Percentiles rank a stretch among this genome's conserved stretches.
phyloP scores from a whole-genome alignment of 2,113 vertebrate genomes.

The Psilopsiagon aurifrons region DNA sequence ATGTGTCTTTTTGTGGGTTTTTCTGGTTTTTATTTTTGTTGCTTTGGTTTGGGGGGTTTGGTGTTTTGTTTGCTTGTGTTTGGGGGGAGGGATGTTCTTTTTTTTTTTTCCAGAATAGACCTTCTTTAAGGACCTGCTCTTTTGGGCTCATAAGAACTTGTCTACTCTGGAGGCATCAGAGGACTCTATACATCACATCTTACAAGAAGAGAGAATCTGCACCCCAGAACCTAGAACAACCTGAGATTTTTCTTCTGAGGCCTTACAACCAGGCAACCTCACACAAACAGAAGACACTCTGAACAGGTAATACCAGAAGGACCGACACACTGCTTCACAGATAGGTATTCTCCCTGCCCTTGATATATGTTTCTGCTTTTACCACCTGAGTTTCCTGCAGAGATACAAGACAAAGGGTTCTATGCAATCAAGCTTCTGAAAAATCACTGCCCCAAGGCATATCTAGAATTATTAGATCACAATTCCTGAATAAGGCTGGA shows the following conservation, averaged over 20 bases:
- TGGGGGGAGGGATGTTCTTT: too few relatives aligned
- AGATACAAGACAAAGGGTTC: not conserved
- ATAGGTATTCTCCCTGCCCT: not conserved
- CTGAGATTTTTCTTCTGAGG: not conserved
- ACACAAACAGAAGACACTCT: not conserved
- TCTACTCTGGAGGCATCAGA: not conserved
- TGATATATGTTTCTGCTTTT: not conserved
- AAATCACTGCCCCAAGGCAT: not conserved
- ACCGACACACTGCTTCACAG: not conserved
- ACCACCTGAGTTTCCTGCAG: not conserved
- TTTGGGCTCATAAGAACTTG: not conserved
- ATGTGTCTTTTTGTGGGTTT: not conserved
- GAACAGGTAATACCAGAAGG: not conserved
- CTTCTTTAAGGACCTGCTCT: not conserved
- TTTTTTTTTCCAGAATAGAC: not conserved
- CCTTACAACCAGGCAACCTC: not conserved
- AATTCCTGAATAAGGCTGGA: not conserved
- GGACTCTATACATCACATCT: not conserved
- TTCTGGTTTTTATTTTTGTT: not conserved
- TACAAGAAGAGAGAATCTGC: not conserved
- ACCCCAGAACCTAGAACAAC: not conserved
- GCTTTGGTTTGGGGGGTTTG: too few relatives aligned
- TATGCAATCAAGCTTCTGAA: not conserved
- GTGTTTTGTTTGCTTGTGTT: too few relatives aligned
- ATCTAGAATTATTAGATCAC: not conserved